These are phyloP conservation scores for Lordiphosa mommai DNA, from an alignment of 1,140 invertebrate species.

Conservation along the genomic window DNA sequence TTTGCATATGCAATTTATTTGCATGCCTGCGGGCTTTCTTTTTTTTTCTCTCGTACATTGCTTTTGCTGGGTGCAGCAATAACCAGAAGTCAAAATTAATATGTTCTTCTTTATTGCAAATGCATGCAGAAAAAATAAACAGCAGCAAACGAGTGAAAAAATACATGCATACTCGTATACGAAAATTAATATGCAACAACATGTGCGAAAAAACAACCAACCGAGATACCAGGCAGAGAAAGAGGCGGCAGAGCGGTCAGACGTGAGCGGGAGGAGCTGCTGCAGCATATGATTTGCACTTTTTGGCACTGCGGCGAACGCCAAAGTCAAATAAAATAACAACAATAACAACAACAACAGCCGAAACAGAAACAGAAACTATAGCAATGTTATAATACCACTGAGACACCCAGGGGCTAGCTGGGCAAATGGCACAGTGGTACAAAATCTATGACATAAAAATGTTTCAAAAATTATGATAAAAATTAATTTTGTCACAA, in stretches of 20 bases:
- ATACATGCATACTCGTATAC: conserved; percentile 14
- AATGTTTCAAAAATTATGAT: too few relatives aligned
- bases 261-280: not conserved
- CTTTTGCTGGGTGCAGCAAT: conserved; percentile 48
- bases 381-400: conserved; percentile 26
- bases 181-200: conserved; percentile 75
- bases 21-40: conserved; percentile 49
- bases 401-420: conserved; percentile 1
- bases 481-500: too few relatives aligned
- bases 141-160: conserved; percentile 15
- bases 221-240: conserved; percentile 13
- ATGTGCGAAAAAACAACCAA: conserved; percentile 57
- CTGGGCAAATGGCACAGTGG: not conserved
- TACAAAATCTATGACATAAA: not conserved
- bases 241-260: conserved; percentile 9
- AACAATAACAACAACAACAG: conserved; percentile 46
- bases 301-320: conserved; percentile 54
- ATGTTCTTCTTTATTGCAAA: conserved; percentile 76
- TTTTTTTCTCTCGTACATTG: not conserved
- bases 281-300: conserved; percentile 66
- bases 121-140: conserved; percentile 49
- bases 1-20: conserved; percentile 72
- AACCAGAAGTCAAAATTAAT: conserved; percentile 76
- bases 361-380: conserved; percentile 20
- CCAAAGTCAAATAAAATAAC: conserved; percentile 66